Evolutionary conservation across 2,113 vertebrate species (phyloP), one percentile per base, ranked within the genome.

Genomic region (Sorex fumeus): DNA sequence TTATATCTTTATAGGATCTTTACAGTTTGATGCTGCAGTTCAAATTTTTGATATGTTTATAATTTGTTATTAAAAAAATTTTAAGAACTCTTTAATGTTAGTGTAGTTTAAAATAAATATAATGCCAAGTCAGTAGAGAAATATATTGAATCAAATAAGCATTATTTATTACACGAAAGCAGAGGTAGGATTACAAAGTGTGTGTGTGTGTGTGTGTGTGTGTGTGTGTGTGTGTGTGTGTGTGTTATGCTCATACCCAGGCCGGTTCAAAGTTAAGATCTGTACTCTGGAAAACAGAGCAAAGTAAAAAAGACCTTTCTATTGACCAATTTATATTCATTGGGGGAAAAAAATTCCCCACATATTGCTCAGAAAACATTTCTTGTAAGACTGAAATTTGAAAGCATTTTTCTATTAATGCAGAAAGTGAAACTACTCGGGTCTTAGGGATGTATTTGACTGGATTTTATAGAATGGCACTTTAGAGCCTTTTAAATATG

Each of bases 401-500:
- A 27, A 87, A 69, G 71, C 12, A 9, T 50, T 80, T 91, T 9
- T 87, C 3, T 70, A 6, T 32, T 27, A 74, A 36, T 80, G 19
- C 10, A 82, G 27, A 72, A 27, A 2, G 53, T 80, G 36, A 11
- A 84, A 70, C 43, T 1, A 76, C 4, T 21, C 32, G 2, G 23
- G 0, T 27, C 11, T 45, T 16, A 84, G 1, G 64, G 3, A 76
- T n/a, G 19, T 87, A 6, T 66, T 50, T 91, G 53, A 12, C 6
- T 67, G 88, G 78, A 6, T 84, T 84, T 94, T 77, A 66, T n/a
- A 34, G 6, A 15, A 34, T 5, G 8, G 3, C n/a, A 71, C 67
- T 87, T 90, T 78, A 84, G 3, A 62, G 77, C 82, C 30, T 47
- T 92, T 84, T 45, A 28, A 53, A 88, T 84, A 89, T 50, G 78